Evolutionary conservation across 30 jellyfish, hydroid and myxozoan species (phyloP).

Genomic region (Clytia hemisphaerica): DNA sequence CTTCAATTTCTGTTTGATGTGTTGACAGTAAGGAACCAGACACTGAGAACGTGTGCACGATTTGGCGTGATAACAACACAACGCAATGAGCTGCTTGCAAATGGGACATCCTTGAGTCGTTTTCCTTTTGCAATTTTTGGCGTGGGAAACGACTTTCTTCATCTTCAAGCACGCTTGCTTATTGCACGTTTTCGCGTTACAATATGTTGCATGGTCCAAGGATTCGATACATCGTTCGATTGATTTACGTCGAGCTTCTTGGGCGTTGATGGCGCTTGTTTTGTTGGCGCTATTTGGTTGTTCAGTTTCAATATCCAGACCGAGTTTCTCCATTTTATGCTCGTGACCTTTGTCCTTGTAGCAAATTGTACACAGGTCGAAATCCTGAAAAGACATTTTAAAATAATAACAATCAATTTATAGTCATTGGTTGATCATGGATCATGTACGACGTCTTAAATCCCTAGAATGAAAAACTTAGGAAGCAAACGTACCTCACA

Average conservation of each 20-base stretch:
- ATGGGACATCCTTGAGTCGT: slow-evolving; percentile 90
- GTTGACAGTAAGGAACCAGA: slow-evolving; percentile 87
- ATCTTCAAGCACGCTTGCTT: slow-evolving; percentile 72
- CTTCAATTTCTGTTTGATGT: slow-evolving; percentile 71
- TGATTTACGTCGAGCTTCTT: slow-evolving; percentile 93
- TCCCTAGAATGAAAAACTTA: not conserved
- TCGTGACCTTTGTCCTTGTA: slow-evolving; percentile 94
- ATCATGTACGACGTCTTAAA: not conserved
- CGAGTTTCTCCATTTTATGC: slow-evolving; percentile 98
- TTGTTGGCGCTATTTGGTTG: slow-evolving; percentile 51
- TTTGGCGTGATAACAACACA: slow-evolving; percentile 91
- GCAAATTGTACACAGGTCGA: slow-evolving; percentile 89
- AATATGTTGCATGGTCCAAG: slow-evolving; percentile 90
- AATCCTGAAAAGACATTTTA: slow-evolving; percentile 56
- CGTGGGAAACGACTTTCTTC: slow-evolving; percentile 98
- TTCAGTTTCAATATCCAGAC: slow-evolving; percentile 87
- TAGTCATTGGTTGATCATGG: slow-evolving; percentile 49
- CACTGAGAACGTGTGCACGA: slow-evolving; percentile 71
- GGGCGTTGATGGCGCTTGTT: slow-evolving; percentile 71
- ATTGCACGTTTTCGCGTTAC: slow-evolving; percentile 66
- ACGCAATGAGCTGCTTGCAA: slow-evolving; percentile 92
- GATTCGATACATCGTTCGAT: slow-evolving; percentile 91
- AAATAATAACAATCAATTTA: slow-evolving; percentile 68
- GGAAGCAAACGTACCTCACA: slow-evolving; percentile 93
- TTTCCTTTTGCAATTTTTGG: slow-evolving; percentile 67